Evolutionary conservation across 2,113 vertebrate genomes (phyloP), one percentile per base, ranked within the genome.

Genomic region (Rhabdornis inornatus): DNA sequence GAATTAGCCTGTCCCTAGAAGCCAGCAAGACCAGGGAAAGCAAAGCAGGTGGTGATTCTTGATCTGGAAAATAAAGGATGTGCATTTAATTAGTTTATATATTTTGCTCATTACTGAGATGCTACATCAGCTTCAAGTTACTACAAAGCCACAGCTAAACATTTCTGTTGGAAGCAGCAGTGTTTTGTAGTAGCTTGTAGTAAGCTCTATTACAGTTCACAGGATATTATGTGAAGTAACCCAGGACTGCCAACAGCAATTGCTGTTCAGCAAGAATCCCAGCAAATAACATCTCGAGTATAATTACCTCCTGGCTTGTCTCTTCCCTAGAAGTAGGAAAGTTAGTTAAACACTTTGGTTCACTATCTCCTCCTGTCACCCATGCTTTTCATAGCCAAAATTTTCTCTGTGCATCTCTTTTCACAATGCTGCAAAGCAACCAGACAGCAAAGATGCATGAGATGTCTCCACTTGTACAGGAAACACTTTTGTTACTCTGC

Each of bases 331-430:
- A 80, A 65, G 59, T 14, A 77, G 82, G 27, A 74, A 91, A 94
- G 79, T 94, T 85, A 81, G 75, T 93, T 90, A 78, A 95, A 88
- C 56, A 90, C n/a, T n/a, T 94, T 71, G 53, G 49, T 70, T 90
- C 72, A 65, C 83, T 69, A 76, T 87, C 76, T 86, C 66, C 37
- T 93, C 49, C 44, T 24, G 31, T 76, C 75, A 60, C 44, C 63
- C 69, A 20, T 55, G 77, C 27, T 81, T 60, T 16, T 72, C 65
- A 65, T 6, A 79, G 47, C 8, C 42, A 85, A 59, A 59, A 77
- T 56, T 63, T 59, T 76, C 33, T n/a, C 72, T 37, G n/a, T 28
- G 45, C 23, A 33, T 71, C 70, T 60, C 74, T 61, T 63, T 75
- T 56, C 69, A 72, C 37, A 57, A 50, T 7, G 42, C 31, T 88